A percentile compares a stretch with the other conserved stretches of the same genome.
phyloP scores from a whole-genome alignment of 2,113 vertebrate species.

The Hippocampus comes region DNA sequence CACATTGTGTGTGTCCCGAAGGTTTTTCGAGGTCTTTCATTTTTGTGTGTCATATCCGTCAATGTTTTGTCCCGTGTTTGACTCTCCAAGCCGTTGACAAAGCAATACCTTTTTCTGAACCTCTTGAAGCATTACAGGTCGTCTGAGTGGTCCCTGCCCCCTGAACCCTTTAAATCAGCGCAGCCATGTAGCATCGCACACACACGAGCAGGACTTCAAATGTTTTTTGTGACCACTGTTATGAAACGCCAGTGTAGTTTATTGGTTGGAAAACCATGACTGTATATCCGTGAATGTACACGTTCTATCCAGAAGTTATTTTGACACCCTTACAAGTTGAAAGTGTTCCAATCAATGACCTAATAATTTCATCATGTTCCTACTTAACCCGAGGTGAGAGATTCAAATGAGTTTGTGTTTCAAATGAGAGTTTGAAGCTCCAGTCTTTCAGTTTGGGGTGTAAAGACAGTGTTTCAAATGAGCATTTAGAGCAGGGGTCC shows the following conservation, averaged over 20 bases:
- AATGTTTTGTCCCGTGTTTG: slow-evolving; percentile 26
- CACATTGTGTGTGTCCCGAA: slow-evolving; percentile 58
- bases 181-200: slow-evolving; percentile 48
- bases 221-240: background rate
- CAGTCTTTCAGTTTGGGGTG: too few species aligned
- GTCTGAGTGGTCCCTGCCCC: slow-evolving; percentile 25
- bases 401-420: too few species aligned
- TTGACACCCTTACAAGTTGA: background rate
- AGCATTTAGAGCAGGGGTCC: too few species aligned
- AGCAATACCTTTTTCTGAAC: slow-evolving; percentile 63
- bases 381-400: background rate
- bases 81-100: slow-evolving; percentile 34
- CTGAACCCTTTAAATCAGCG: slow-evolving; percentile 49
- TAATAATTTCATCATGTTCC: background rate
- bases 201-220: slow-evolving; percentile 20
- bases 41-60: slow-evolving; percentile 40
- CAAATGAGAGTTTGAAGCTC: too few species aligned
- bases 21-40: slow-evolving; percentile 29
- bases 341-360: background rate
- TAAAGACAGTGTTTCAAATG: too few species aligned
- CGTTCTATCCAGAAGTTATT: background rate
- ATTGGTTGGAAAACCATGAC: background rate
- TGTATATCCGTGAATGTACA: background rate
- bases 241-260: background rate
- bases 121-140: slow-evolving; percentile 50